These are phyloP conservation scores for Eulemur albifrons DNA, from an alignment of 2,797 vertebrate species.

Conservation along the genomic window DNA sequence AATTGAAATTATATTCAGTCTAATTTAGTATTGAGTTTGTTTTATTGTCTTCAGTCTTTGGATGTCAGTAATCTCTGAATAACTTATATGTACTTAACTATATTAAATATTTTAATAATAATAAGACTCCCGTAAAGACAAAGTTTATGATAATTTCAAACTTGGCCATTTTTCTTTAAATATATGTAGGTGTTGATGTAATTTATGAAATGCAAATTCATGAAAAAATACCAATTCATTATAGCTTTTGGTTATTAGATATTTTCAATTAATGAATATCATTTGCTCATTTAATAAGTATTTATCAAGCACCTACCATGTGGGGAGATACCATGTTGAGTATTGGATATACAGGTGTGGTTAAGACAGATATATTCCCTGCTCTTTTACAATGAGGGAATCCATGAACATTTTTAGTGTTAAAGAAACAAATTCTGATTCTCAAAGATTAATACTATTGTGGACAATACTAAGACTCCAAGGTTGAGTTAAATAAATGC, in stretches of 20 bases:
- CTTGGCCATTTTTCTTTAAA: background rate
- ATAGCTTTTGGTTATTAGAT: background rate
- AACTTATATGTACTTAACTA: background rate
- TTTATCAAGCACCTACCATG: background rate
- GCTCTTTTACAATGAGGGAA: background rate
- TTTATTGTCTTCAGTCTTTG: conserved; percentile 50
- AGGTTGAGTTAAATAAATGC: background rate
- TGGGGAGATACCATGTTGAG: background rate
- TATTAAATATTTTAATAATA: conserved; percentile 31
- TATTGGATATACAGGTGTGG: background rate
- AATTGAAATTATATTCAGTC: conserved; percentile 22
- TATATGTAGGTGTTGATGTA: background rate
- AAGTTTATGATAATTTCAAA: conserved; percentile 21
- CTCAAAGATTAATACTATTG: background rate
- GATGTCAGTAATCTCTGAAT: conserved; percentile 27
- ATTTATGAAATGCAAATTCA: conserved; percentile 31
- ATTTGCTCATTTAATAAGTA: conserved; percentile 27
- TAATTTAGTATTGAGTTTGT: conserved; percentile 30
- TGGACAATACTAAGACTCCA: background rate
- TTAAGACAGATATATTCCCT: background rate
- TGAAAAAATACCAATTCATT: conserved; percentile 27
- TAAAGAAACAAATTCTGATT: conserved; percentile 33
- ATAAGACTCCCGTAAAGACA: background rate
- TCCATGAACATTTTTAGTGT: background rate
- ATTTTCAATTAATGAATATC: background rate